Percentiles rank a stretch among this genome's conserved stretches.
phyloP scores from a whole-genome alignment of 2,888 invertebrate genomes.

The Drosophila fungiperda region DNA sequence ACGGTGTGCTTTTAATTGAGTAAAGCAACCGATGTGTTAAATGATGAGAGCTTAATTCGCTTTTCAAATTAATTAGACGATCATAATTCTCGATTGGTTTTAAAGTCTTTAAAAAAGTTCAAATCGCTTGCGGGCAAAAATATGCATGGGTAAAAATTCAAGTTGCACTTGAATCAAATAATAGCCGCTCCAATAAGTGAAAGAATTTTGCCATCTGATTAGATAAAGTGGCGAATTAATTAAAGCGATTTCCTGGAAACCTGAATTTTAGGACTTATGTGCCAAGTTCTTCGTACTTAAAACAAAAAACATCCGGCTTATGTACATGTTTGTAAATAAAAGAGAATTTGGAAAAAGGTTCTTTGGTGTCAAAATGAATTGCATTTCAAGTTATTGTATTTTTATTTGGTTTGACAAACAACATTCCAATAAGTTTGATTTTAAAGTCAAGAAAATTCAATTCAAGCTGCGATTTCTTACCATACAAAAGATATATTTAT shows the following conservation, averaged over 20 bases:
- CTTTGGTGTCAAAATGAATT: not conserved
- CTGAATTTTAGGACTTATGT: not conserved
- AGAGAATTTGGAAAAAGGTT: not conserved
- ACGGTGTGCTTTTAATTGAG: slow-evolving; percentile 24
- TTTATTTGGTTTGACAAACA: not conserved
- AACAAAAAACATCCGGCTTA: not conserved
- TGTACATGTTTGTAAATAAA: not conserved
- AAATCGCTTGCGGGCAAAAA: slow-evolving; percentile 11
- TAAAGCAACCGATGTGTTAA: slow-evolving; percentile 13
- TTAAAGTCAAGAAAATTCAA: not conserved
- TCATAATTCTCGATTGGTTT: slow-evolving; percentile 15
- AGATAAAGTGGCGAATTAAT: slow-evolving; percentile 40
- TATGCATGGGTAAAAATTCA: slow-evolving; percentile 7
- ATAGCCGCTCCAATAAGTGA: slow-evolving; percentile 46
- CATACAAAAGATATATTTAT: not conserved
- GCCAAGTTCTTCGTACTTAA: slow-evolving; percentile 4
- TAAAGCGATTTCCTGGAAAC: slow-evolving; percentile 22
- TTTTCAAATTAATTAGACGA: slow-evolving; percentile 30
- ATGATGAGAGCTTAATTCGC: slow-evolving; percentile 12
- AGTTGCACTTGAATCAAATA: slow-evolving; percentile 59
- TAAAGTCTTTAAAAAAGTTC: slow-evolving; percentile 21
- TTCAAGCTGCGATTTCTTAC: not conserved
- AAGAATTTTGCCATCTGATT: slow-evolving; percentile 32
- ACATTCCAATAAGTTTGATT: not conserved
- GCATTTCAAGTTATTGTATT: not conserved